phyloP scores from a whole-genome alignment of 53 echinoderm and acorn worm genomes.

The Antedon mediterranea region DNA sequence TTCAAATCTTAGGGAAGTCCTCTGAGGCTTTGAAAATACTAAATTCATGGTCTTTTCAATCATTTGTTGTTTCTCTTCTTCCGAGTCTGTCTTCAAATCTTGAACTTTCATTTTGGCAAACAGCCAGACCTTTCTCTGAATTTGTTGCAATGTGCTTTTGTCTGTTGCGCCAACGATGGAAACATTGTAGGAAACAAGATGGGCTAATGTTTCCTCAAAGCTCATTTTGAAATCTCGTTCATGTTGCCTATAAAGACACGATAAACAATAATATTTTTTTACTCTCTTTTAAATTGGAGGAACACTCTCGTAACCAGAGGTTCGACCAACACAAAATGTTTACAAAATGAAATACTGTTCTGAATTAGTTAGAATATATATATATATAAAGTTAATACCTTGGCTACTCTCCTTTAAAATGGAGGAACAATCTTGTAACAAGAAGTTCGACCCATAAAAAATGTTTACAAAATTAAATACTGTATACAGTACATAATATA shows the following conservation, averaged over 20 bases:
- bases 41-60: neutral
- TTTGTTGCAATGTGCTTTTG: neutral
- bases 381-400: too few species aligned
- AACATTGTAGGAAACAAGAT: constrained; percentile 40
- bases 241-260: constrained; percentile 38
- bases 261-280: too few species aligned
- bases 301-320: too few species aligned
- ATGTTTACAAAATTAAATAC: too few species aligned
- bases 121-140: neutral
- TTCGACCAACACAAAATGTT: too few species aligned
- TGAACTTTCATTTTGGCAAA: constrained; percentile 1
- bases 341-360: too few species aligned
- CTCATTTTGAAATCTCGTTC: constrained; percentile 34
- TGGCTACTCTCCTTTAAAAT: too few species aligned
- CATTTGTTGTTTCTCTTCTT: neutral
- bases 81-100: constrained; percentile 2
- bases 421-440: too few species aligned
- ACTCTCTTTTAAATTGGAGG: too few species aligned
- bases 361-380: too few species aligned
- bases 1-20: neutral
- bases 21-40: neutral
- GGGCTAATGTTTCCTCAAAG: constrained; percentile 26
- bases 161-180: constrained; percentile 3
- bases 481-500: too few species aligned
- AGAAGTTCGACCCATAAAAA: too few species aligned